Evolutionary conservation across 2,113 vertebrate species (phyloP).

Genomic region (Ceyx melanurus): DNA sequence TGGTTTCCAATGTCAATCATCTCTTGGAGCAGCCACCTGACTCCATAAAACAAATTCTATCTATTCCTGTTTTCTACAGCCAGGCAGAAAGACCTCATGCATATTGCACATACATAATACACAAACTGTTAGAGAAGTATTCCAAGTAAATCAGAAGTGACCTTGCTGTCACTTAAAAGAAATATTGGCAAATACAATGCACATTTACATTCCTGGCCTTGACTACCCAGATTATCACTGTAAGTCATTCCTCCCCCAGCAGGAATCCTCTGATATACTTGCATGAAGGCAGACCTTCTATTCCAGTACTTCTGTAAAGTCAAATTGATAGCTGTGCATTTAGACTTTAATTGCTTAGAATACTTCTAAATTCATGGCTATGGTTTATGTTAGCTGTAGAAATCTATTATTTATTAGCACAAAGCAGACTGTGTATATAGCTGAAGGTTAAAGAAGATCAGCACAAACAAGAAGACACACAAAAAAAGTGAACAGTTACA

Average conservation of each 20-base stretch:
- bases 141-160: slow-evolving; percentile 20
- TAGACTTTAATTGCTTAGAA: slow-evolving; percentile 18
- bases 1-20: background rate
- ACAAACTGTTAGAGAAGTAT: background rate
- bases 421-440: background rate
- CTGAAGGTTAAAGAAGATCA: slow-evolving; percentile 41
- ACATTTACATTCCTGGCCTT: slow-evolving; percentile 10
- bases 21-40: background rate
- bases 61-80: background rate
- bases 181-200: background rate
- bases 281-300: background rate
- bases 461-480: background rate
- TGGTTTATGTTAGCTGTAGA: background rate
- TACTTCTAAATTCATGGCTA: background rate
- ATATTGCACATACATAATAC: background rate
- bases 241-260: slow-evolving; percentile 1
- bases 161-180: slow-evolving; percentile 34
- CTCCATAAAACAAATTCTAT: background rate
- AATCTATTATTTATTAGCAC: slow-evolving; percentile 30
- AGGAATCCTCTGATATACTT: background rate
- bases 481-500: background rate
- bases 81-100: background rate
- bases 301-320: background rate
- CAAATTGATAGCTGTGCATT: background rate
- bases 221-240: slow-evolving; percentile 1